Conservation (phyloP, 2,113 vertebrate species). For the Xiphorhynchus elegans region DNA sequence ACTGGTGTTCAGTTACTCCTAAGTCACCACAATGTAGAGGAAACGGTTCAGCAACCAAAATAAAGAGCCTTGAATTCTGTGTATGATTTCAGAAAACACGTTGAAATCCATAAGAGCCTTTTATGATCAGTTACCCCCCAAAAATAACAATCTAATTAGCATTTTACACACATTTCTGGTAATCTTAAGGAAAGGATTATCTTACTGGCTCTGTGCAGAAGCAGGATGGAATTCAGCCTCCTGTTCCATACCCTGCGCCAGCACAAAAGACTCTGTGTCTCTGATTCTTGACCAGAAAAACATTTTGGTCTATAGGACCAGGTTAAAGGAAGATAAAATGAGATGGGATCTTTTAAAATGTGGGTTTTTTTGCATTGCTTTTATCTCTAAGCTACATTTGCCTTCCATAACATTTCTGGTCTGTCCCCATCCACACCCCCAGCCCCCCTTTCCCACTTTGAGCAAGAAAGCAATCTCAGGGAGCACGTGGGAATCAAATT, state of each 20-base stretch:
- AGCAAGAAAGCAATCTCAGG: slow-evolving; percentile 69
- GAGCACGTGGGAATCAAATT: slow-evolving; percentile 76
- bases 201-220: not conserved
- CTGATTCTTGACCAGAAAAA: not conserved
- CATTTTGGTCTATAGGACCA: not conserved
- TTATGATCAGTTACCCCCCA: not conserved
- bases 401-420: not conserved
- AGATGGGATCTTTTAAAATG: not conserved
- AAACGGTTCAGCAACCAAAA: not conserved
- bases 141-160: not conserved
- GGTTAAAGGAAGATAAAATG: not conserved
- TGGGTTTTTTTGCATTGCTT: not conserved
- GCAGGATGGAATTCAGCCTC: not conserved
- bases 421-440: not conserved
- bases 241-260: not conserved
- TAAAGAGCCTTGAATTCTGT: not conserved
- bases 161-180: not conserved
- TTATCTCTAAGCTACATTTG: slow-evolving; percentile 8
- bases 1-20: not conserved
- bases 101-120: not conserved
- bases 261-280: not conserved
- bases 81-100: not conserved
- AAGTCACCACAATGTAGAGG: not conserved
- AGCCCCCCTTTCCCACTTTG: not conserved
- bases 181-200: not conserved